phyloP scores from a whole-genome alignment of 64 coral and sea anemone species.

The Acropora tenuis region DNA sequence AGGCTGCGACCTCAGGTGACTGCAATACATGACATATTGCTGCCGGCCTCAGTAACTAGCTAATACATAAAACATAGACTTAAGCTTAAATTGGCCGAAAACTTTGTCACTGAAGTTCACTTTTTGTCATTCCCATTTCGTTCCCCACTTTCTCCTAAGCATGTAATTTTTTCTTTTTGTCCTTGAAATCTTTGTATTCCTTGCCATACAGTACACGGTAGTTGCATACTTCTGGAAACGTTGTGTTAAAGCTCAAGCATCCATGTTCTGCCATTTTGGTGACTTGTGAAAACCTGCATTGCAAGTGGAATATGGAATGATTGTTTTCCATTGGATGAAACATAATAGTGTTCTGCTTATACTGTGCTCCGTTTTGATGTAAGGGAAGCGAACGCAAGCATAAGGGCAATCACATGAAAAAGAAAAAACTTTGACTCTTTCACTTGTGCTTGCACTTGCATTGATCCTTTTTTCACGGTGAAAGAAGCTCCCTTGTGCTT shows the following conservation, averaged over 20 bases:
- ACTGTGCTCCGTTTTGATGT: too few relatives aligned
- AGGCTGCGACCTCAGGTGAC: too few relatives aligned
- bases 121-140: neutral
- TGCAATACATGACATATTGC: too few relatives aligned
- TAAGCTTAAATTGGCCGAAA: neutral
- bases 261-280: constrained; percentile 1
- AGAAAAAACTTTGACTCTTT: too few relatives aligned
- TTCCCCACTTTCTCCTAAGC: neutral
- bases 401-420: too few relatives aligned
- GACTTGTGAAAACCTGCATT: neutral
- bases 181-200: constrained; percentile 7
- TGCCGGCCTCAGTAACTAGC: too few relatives aligned
- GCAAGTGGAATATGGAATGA: too few relatives aligned
- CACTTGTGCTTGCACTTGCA: too few relatives aligned
- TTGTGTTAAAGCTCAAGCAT: constrained; percentile 19
- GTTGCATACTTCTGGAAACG: constrained; percentile 43
- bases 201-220: constrained; percentile 43
- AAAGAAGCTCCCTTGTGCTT: too few relatives aligned
- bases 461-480: neutral
- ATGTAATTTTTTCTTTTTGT: constrained; percentile 35
- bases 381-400: too few relatives aligned
- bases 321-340: too few relatives aligned
- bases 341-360: too few relatives aligned
- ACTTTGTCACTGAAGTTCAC: neutral
- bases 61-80: neutral